Evolutionary conservation across 2,113 vertebrate genomes (phyloP), one percentile per base, ranked within the genome.

Genomic region (Columba janthina): DNA sequence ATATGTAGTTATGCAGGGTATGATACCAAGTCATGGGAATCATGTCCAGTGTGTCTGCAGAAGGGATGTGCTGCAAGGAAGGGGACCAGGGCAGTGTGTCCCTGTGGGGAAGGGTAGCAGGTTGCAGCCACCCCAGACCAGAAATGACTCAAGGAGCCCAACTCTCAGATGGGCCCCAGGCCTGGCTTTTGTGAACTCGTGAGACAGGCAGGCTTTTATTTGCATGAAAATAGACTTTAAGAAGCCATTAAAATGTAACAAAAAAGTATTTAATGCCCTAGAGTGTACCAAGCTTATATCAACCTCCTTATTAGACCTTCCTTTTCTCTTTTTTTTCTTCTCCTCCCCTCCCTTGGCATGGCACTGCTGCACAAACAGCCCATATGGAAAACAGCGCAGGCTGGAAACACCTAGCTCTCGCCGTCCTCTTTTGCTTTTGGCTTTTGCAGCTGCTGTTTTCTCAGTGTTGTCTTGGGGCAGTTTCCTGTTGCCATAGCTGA

Each of bases 401-500:
- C 82, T 96, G 96, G 93, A 94, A 92, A 96, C 94, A 97, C 97
- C 95, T 97, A 96, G 71, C 93, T 95, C 96, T 90, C 96, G 88
- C 97, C 92, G 57, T 96, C 91, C 96, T 94, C 90, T 91, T 96
- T 97, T 93, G 96, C 97, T 96, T 96, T 95, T 91, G 97, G 97
- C 97, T 98, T 97, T 97, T 97, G 97, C 98, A 98, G 98, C 98
- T 98, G 98, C 97, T 98, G 97, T 98, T 98, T 98, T 98, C 96
- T 96, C 98, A 94, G 96, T 98, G 98, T 98, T 98, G 98, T 98
- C 96, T 98, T 96, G 90, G 94, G 97, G 97, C 97, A 97, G 97
- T 97, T 98, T 98, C 98, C 98, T 98, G 98, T 98, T 98, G 98
- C 98, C 97, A 98, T 98, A 98, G 97, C 95, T 97, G 98, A 98